These are phyloP conservation scores for Hymenochirus boettgeri DNA, from an alignment of 2,113 vertebrate species.

Conservation along the genomic window DNA sequence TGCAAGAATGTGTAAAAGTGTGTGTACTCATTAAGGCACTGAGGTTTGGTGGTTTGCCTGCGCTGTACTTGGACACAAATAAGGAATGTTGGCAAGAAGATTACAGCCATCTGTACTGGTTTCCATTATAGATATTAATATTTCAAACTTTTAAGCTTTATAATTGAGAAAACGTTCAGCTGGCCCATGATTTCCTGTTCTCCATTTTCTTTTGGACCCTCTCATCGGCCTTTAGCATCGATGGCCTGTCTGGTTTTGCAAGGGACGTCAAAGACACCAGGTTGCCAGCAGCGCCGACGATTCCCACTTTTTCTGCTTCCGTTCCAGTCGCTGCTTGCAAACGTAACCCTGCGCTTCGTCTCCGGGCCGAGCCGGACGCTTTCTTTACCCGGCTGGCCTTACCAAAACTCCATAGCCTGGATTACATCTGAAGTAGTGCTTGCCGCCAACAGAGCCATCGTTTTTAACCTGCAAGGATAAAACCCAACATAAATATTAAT, in stretches of 20 bases:
- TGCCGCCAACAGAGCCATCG: slow-evolving; percentile 83
- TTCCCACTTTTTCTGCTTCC: slow-evolving; percentile 60
- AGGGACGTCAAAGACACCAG: slow-evolving; percentile 76
- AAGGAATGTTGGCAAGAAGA: background rate
- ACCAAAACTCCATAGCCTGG: slow-evolving; percentile 85
- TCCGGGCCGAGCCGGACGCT: slow-evolving; percentile 44
- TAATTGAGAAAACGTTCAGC: slow-evolving; percentile 50
- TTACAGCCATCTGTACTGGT: background rate
- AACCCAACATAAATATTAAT: background rate
- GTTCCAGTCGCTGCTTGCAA: slow-evolving; percentile 37
- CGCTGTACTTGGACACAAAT: background rate
- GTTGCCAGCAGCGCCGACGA: slow-evolving; percentile 70
- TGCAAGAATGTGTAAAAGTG: background rate
- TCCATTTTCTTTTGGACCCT: slow-evolving; percentile 59
- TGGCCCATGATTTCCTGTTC: slow-evolving; percentile 90
- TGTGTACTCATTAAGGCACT: background rate
- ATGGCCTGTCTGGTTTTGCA: slow-evolving; percentile 64
- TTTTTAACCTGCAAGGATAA: slow-evolving; percentile 73
- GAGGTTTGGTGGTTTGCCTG: background rate
- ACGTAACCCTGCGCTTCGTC: slow-evolving; percentile 51
- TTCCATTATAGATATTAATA: background rate
- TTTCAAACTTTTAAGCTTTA: too few species aligned
- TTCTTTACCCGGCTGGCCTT: slow-evolving; percentile 70
- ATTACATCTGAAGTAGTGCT: slow-evolving; percentile 86
- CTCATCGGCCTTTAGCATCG: slow-evolving; percentile 21